Evolutionary conservation across 35 echinoderm and acorn worm species (phyloP), one percentile per base, ranked within the genome.

Genomic region (Chiridota heheva): DNA sequence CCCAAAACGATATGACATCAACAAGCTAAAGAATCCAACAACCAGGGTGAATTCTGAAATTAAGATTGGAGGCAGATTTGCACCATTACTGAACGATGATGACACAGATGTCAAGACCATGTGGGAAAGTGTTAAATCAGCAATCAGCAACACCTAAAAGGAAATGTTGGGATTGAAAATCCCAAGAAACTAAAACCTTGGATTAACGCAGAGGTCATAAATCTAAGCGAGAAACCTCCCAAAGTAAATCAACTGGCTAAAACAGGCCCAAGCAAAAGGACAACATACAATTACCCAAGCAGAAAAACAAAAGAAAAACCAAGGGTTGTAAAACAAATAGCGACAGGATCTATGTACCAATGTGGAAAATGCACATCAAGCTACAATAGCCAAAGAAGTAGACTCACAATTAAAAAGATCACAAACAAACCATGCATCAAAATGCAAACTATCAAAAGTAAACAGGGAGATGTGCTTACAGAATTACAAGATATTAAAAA

Each of bases 21-120:
- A 17, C 34, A 76, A 73, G 64, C 30, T 86, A 15, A 75, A 75
- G 26, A 22, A 30, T 70, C 27, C 5, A 63, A 7, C 29, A 33
- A 3, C 28, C 5, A 44, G 44, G 31, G 2, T 3, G 29, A 49
- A 51, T 7, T 82, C 44, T 55, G 80, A 69, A 42, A 30, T 82
- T 2, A 33, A 43, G 17, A 82, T 77, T 44, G 70, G 71, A 6
- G 83, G 83, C 27, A 86, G 44, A 42, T 86, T 86, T 42, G 70
- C 15, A 27, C 83, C 70, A 38, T 44, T 77, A 40, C 69, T 86
- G 40, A 43, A 25, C 18, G 26, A 28, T 15, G 40, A 77, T 35
- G 39, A 44, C 29, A 58, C 22, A 10, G 48, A 58, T 58, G 48
- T 36, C 12, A 48, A 31, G 30, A 25, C 10, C 44, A 29, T 77